Percentiles rank a stretch among this genome's conserved stretches.
phyloP scores from a whole-genome alignment of 2,113 vertebrate genomes.

The Melanerpes aurifrons region DNA sequence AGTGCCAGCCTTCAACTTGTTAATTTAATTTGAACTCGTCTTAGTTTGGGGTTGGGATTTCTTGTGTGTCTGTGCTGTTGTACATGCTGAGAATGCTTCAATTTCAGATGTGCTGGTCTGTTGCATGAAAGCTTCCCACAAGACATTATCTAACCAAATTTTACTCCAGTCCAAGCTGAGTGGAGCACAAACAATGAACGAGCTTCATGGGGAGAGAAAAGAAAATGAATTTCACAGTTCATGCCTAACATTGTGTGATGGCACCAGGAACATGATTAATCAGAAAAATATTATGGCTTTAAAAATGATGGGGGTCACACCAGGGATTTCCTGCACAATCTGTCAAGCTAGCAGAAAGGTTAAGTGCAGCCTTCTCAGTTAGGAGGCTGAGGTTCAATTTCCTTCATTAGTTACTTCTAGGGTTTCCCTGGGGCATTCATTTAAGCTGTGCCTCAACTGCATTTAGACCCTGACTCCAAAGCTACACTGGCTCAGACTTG shows the following conservation, averaged over 20 bases:
- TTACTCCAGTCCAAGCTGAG: neutral
- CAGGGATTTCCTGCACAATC: neutral
- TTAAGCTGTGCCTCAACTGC: neutral
- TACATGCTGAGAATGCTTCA: neutral
- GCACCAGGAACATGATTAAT: neutral
- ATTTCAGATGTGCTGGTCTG: neutral
- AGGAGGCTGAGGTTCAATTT: neutral
- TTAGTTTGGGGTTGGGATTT: neutral
- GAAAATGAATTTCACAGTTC: neutral
- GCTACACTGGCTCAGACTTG: neutral
- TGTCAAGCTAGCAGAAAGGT: neutral
- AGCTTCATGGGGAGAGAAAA: neutral
- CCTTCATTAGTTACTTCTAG: neutral
- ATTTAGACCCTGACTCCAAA: neutral
- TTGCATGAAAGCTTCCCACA: neutral
- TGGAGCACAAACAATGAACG: neutral
- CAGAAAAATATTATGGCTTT: neutral
- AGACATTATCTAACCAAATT: neutral
- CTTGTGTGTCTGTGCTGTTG: neutral
- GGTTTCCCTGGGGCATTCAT: neutral
- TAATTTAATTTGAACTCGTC: neutral
- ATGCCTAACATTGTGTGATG: neutral
- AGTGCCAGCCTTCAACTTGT: neutral
- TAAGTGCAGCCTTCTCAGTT: neutral
- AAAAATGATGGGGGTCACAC: neutral